Base-by-base conservation (phyloP, 2,797 vertebrate species). In the Galago senegalensis region DNA sequence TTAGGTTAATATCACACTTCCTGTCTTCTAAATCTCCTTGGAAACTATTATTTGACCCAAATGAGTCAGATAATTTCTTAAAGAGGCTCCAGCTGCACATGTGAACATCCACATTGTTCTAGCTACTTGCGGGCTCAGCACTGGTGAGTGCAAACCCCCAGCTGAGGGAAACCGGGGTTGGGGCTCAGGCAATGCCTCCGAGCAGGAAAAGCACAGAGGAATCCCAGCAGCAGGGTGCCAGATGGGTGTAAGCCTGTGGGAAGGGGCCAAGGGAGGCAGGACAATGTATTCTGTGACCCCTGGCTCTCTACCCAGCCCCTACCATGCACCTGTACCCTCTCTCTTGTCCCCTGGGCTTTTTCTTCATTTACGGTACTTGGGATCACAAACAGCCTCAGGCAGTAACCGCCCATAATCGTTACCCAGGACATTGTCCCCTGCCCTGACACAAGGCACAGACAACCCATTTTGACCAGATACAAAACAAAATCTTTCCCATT, bases 1-100 rank as follows among this genome's bases (percentile, higher is more conserved):
- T 95, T 93, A 96, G 70, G 87, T 97, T 98, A 98, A 91, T 91
- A 96, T 97, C 88, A 90, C 27, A 96, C 70, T 94, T 96, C 89
- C n/a, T 18, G 34, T 91, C 94, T 96, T 95, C 93, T 92, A 69
- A 43, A 20, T 82, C 93, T 86, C 92, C 95, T 91, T 83, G 84
- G 93, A 97, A 95, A 96, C 92, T 89, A 84, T 89, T 96, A 97
- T 89, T 90, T 92, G 92, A 95, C 40, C 92, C 49, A 89, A 0
- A 56, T 97, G 94, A 97, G 56, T 89, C 85, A 84, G 94, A 96
- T 92, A n/a, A 80, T 91, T 96, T 97, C 91, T 97, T 96, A 97
- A 76, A 97, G 96, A 98, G 87, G 72, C 85, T 97, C 94, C 91
- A 72, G 72, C 27, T 91, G 60, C 61, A 93, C 65, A 31, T 9